These are phyloP conservation scores for Lethrus apterus DNA, from an alignment of 1,140 invertebrate genomes.

Conservation along the genomic window DNA sequence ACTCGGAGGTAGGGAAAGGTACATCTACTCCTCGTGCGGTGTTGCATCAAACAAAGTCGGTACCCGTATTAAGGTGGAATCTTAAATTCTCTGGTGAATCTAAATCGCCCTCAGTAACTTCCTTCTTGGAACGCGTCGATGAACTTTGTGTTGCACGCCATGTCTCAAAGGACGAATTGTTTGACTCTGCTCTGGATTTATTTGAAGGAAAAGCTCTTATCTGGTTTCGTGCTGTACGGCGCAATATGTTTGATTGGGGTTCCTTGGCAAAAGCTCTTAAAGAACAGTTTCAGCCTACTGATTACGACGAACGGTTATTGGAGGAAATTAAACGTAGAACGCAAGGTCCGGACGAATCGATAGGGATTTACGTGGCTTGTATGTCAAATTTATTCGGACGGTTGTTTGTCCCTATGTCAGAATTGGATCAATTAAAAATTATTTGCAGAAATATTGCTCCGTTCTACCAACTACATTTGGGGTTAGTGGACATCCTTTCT, in stretches of 20 bases:
- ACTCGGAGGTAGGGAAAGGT: no score
- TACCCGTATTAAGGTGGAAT: slow-evolving; percentile 5
- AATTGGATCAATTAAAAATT: no score
- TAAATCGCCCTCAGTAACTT: slow-evolving; percentile 22
- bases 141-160: slow-evolving; percentile 27
- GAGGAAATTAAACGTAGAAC: no score
- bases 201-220: slow-evolving; percentile 28
- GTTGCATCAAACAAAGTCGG: neutral
- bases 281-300: no score
- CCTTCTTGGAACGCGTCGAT: slow-evolving; percentile 29
- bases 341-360: slow-evolving; percentile 22
- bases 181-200: slow-evolving; percentile 25
- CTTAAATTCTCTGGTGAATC: slow-evolving; percentile 24
- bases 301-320: slow-evolving; percentile 16
- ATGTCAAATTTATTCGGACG: no score
- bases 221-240: slow-evolving; percentile 30
- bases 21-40: no score
- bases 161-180: slow-evolving; percentile 22
- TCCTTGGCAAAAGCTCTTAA: no score
- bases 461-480: no score
- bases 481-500: no score
- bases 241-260: slow-evolving; percentile 31
- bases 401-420: no score
- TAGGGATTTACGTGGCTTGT: no score
- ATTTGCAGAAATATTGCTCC: slow-evolving; percentile 29